These are phyloP conservation scores for Hipparchia semele DNA, from an alignment of 2,888 invertebrate genomes.

Conservation along the genomic window DNA sequence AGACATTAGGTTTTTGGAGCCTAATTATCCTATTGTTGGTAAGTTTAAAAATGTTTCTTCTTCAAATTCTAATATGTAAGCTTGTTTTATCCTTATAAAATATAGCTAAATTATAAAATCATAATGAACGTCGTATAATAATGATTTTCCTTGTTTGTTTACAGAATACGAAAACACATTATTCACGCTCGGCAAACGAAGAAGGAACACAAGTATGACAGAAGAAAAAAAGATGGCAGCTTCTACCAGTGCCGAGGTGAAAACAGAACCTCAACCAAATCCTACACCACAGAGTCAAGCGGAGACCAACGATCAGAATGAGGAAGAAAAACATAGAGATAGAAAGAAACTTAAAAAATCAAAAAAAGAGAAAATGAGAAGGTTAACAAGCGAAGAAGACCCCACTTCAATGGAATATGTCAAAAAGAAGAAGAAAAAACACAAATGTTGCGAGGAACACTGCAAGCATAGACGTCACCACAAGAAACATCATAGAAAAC, in stretches of 20 bases:
- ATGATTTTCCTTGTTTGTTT: background rate
- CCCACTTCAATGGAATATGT: conserved; percentile 71
- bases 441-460: conserved; percentile 87
- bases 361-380: conserved; percentile 84
- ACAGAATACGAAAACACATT: conserved; percentile 93
- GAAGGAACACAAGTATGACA: conserved; percentile 85
- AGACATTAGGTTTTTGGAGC: conserved; percentile 93
- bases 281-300: conserved; percentile 38
- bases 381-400: conserved; percentile 71
- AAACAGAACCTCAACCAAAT: conserved; percentile 48
- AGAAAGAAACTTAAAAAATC: conserved; percentile 87
- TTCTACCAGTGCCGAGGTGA: conserved; percentile 51
- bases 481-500: conserved; percentile 90
- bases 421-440: conserved; percentile 87
- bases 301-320: conserved; percentile 46
- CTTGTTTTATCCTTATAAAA: background rate
- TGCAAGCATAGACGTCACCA: conserved; percentile 89
- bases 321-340: conserved; percentile 81
- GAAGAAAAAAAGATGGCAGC: conserved; percentile 79
- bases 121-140: background rate
- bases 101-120: background rate
- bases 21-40: conserved; percentile 97
- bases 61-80: background rate
- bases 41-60: conserved; percentile 52
- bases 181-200: conserved; percentile 88